Conservation (phyloP, 2,113 vertebrate genomes). For the Sinocyclocheilus anophthalmus region DNA sequence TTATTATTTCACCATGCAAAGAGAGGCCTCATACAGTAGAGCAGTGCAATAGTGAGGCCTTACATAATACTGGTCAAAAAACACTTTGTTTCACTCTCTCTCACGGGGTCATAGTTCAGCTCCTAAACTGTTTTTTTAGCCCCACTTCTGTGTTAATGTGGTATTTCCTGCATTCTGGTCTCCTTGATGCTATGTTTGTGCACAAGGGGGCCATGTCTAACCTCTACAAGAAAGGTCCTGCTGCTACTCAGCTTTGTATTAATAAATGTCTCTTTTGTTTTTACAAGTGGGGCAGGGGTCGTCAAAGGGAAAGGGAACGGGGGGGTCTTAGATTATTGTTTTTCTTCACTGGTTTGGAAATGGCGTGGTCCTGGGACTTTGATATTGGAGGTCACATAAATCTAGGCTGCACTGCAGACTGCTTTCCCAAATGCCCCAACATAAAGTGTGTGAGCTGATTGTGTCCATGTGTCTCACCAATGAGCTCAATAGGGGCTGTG, state of each 20-base stretch:
- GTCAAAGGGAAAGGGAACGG: constrained; percentile 36
- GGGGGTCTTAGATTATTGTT: constrained; percentile 62
- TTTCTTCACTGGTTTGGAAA: constrained; percentile 37
- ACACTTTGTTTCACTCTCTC: constrained; percentile 1
- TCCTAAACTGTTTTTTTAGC: constrained; percentile 68
- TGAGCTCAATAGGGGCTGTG: constrained; percentile 31
- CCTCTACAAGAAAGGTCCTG: constrained; percentile 58
- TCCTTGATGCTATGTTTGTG: constrained; percentile 53
- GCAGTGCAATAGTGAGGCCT: background rate
- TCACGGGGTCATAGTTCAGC: constrained; percentile 28
- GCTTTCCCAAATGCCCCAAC: constrained; percentile 30
- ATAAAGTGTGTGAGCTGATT: constrained; percentile 15
- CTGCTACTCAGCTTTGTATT: constrained; percentile 67
- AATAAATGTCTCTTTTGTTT: constrained; percentile 46
- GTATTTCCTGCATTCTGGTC: constrained; percentile 75
- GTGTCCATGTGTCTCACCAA: constrained; percentile 33
- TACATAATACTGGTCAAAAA: constrained; percentile 32
- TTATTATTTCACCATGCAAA: background rate
- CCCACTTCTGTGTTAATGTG: constrained; percentile 74
- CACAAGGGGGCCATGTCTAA: constrained; percentile 44
- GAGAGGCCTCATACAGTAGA: background rate
- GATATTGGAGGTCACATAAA: constrained; percentile 27
- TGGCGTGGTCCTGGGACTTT: constrained; percentile 26
- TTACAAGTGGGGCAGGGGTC: constrained; percentile 29
- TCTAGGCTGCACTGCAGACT: constrained; percentile 17